These are phyloP conservation scores for Calliopum simillimum DNA, from an alignment of 2,888 invertebrate species.

Conservation along the genomic window DNA sequence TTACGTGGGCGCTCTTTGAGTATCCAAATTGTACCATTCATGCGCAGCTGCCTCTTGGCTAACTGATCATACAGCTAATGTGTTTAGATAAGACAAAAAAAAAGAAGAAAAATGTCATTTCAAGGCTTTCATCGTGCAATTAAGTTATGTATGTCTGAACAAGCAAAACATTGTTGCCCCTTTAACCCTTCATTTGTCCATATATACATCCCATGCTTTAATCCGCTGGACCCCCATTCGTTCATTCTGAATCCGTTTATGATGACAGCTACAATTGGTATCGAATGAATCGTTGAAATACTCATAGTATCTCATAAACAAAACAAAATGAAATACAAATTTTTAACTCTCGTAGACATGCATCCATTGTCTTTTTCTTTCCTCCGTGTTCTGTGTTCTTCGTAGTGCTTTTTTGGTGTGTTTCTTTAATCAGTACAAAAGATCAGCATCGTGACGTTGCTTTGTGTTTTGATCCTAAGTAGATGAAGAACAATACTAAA, in stretches of 20 bases:
- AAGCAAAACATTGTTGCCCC: no score
- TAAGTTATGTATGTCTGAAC: no score
- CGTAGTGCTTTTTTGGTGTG: neutral
- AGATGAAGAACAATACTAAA: no score
- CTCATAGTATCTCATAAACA: neutral
- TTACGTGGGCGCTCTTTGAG: slow-evolving; percentile 5
- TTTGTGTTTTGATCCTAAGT: slow-evolving; percentile 14
- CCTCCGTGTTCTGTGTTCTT: no score
- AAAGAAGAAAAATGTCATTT: no score
- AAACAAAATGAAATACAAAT: neutral
- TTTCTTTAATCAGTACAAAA: slow-evolving; percentile 51
- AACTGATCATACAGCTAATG: neutral
- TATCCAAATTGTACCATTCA: slow-evolving; percentile 3
- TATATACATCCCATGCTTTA: no score
- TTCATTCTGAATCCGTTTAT: no score
- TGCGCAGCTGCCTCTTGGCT: neutral
- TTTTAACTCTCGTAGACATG: neutral
- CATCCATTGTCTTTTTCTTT: slow-evolving; percentile 2
- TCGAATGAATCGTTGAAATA: slow-evolving; percentile 14
- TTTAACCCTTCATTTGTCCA: no score
- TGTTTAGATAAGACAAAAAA: no score
- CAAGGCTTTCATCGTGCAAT: no score
- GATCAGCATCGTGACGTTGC: slow-evolving; percentile 57
- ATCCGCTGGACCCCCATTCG: no score
- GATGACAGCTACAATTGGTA: neutral